phyloP scores from a whole-genome alignment of 1,140 invertebrate species.

The Brachionus koreanus region DNA sequence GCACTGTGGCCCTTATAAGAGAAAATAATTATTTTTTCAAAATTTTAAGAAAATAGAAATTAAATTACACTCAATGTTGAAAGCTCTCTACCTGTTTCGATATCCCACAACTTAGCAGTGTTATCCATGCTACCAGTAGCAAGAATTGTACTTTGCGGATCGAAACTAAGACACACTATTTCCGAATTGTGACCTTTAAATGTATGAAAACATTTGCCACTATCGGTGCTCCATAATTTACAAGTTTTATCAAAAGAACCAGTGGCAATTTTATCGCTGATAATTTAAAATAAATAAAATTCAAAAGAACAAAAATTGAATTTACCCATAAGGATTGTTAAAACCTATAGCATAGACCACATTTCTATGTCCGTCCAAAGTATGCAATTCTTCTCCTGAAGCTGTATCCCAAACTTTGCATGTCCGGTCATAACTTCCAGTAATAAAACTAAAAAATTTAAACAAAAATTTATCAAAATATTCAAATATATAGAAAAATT shows the following conservation, averaged over 20 bases:
- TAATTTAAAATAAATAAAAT: not conserved
- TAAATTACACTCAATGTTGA: conserved; percentile 54
- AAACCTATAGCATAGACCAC: conserved; percentile 74
- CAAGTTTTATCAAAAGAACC: conserved; percentile 76
- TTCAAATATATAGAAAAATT: conserved; percentile 44
- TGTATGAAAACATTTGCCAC: conserved; percentile 67
- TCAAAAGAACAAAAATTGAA: conserved; percentile 23
- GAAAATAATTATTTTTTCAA: not conserved
- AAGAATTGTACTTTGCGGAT: conserved; percentile 63
- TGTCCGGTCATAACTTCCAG: conserved; percentile 77
- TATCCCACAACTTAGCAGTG: conserved; percentile 69
- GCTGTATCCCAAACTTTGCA: conserved; percentile 76
- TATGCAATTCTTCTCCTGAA: conserved; percentile 67
- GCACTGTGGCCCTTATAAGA: conserved; percentile 66
- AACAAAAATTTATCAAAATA: not conserved
- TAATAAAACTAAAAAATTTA: conserved; percentile 66
- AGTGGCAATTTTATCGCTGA: conserved; percentile 70
- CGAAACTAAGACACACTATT: conserved; percentile 66
- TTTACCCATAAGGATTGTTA: conserved; percentile 71
- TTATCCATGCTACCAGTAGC: conserved; percentile 73
- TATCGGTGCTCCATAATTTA: conserved; percentile 67
- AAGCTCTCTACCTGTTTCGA: conserved; percentile 65
- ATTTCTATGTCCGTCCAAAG: conserved; percentile 71
- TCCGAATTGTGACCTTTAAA: conserved; percentile 71
- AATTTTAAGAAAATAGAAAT: not conserved